Evolutionary conservation across 2,113 vertebrate species (phyloP).

Genomic region (Burhinus bistriatus): DNA sequence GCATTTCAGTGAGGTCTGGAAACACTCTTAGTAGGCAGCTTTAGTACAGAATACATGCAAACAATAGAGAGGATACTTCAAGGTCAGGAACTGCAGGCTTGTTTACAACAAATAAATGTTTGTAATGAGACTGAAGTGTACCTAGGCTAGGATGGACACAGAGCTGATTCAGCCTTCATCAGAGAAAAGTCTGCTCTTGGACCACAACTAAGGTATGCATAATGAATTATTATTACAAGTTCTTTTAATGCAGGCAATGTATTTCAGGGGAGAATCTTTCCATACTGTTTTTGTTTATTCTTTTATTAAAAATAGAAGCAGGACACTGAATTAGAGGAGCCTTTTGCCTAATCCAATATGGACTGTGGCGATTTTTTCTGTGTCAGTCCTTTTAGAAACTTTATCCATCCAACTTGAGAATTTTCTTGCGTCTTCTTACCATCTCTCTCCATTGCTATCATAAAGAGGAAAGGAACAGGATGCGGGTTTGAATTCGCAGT

Average conservation of each 20-base stretch:
- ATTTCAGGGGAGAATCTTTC: background rate
- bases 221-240: background rate
- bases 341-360: background rate
- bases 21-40: background rate
- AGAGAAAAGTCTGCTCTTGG: background rate
- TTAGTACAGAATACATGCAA: background rate
- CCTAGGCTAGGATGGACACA: background rate
- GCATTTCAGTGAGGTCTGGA: background rate
- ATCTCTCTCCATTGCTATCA: background rate
- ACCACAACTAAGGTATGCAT: background rate
- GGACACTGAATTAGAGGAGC: background rate
- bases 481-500: background rate
- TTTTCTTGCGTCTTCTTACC: background rate
- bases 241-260: background rate
- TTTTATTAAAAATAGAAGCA: background rate
- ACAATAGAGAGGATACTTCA: background rate
- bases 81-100: background rate
- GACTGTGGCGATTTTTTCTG: background rate
- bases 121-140: background rate
- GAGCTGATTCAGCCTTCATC: background rate
- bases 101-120: background rate
- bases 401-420: background rate
- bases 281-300: background rate
- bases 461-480: background rate
- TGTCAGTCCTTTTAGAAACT: background rate